phyloP scores from a whole-genome alignment of 2,888 invertebrate species.

The Drosophila robusta region DNA sequence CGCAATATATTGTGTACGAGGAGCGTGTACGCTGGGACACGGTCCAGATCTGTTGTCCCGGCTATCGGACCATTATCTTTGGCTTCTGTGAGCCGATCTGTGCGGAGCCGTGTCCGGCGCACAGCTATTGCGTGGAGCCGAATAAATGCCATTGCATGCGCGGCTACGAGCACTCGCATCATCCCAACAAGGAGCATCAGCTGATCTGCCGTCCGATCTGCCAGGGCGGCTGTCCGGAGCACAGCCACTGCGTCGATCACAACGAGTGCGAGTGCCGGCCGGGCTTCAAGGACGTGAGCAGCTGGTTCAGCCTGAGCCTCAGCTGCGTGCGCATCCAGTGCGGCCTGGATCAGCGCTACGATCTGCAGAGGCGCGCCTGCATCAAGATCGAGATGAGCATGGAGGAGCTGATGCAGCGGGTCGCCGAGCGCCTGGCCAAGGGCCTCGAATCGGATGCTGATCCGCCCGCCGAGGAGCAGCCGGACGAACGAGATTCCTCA shows the following conservation, averaged over 20 bases:
- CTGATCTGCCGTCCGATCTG: constrained; percentile 81
- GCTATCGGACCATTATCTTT: constrained; percentile 77
- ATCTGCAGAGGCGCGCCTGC: constrained; percentile 63
- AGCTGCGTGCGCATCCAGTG: constrained; percentile 79
- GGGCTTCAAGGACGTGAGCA: constrained; percentile 80
- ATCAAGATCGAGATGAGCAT: constrained; percentile 80
- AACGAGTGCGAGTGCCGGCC: constrained; percentile 84
- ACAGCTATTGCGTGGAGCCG: constrained; percentile 76
- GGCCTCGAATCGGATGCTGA: constrained; percentile 47
- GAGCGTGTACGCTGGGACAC: constrained; percentile 79
- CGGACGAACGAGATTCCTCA: constrained; percentile 1
- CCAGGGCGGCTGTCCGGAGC: constrained; percentile 78
- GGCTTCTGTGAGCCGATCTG: constrained; percentile 84
- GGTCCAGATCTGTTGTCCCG: constrained; percentile 75
- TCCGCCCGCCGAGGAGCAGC: constrained; percentile 16
- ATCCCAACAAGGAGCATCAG: constrained; percentile 67
- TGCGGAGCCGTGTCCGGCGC: constrained; percentile 81
- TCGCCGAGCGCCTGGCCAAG: constrained; percentile 72
- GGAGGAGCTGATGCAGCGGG: constrained; percentile 81
- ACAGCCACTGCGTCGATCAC: constrained; percentile 80
- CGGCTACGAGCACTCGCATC: constrained; percentile 81
- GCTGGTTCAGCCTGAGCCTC: constrained; percentile 67
- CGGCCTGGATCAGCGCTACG: constrained; percentile 77
- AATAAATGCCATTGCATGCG: constrained; percentile 77
- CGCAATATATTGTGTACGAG: constrained; percentile 71